Base-by-base conservation (phyloP, 2,797 vertebrate genomes). In the Alcedo atthis region DNA sequence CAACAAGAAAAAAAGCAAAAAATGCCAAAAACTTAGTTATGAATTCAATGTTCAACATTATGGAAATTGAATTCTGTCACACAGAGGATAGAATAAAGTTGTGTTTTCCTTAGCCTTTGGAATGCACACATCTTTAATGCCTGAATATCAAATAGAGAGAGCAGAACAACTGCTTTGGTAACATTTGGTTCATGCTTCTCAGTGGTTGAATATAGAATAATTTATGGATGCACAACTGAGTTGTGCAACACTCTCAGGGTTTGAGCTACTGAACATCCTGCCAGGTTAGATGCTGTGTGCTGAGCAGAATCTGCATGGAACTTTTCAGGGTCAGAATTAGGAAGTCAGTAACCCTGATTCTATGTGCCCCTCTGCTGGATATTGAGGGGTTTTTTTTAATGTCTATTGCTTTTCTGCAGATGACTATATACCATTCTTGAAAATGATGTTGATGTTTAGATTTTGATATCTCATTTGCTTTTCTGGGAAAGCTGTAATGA, bases 51-150 rank as follows among this genome's bases (percentile, higher is more conserved):
- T 57, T 79, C 57, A 90, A 19, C 70, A 37, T 57, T 59, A 18
- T 75, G 57, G 37, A 82, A 90, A 77, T 68, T 79, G 48, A 80
- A 80, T 74, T 90, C 70, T 88, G 35, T 81, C 68, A 37, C 1
- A 2, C 42, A 61, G 68, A 82, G 71, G n/a, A 16, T 70, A 79
- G 70, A 94, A 91, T 75, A 63, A 94, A 88, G 61, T 70, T 79
- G 46, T 89, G 37, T 73, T 92, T 88, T 86, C 63, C 12, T 1
- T 91, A 43, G 76, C 78, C 71, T 4, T 4, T 74, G 70, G 81
- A 94, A 75, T 30, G 35, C 78, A 77, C 64, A 85, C 64, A 80
- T 92, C 78, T 74, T 95, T 90, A 93, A 53, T 32, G 68, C 24
- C 89, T 82, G 61, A 68, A 80, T 80, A 74, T 87, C 75, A 90